A percentile compares a stretch with the other conserved stretches of the same genome.
phyloP scores from a whole-genome alignment of 2,113 vertebrate species.

The Hippocampus abdominalis region DNA sequence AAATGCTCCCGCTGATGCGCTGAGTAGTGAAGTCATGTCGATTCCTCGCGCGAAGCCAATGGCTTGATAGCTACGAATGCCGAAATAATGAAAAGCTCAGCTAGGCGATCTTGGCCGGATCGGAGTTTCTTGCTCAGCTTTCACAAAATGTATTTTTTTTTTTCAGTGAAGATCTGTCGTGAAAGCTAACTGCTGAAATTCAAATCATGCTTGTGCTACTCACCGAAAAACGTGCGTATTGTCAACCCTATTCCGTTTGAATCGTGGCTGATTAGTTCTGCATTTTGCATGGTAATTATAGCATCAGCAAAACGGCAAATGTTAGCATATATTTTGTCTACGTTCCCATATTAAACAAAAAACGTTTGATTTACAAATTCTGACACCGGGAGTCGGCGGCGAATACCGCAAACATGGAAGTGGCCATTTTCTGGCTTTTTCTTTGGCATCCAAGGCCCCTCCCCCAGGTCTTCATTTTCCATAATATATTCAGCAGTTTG shows the following conservation, averaged over 20 bases:
- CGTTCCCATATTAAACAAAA: background rate
- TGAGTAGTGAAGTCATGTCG: background rate
- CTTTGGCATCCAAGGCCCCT: background rate
- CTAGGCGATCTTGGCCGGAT: too few relatives aligned
- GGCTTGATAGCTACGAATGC: too few relatives aligned
- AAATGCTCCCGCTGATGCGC: background rate
- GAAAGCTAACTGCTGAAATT: too few relatives aligned
- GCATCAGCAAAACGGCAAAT: background rate
- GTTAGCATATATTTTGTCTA: background rate
- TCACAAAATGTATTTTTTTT: too few relatives aligned
- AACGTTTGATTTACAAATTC: background rate
- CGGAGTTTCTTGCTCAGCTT: too few relatives aligned
- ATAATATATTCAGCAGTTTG: background rate
- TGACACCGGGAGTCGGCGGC: background rate
- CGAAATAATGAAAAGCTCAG: too few relatives aligned
- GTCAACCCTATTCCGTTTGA: background rate
- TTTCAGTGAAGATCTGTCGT: too few relatives aligned
- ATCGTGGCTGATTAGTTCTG: background rate
- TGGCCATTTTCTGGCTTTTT: background rate
- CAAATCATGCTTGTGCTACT: too few relatives aligned
- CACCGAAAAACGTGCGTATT: too few relatives aligned
- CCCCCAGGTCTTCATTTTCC: slow-evolving; percentile 2
- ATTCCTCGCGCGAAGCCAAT: too few relatives aligned
- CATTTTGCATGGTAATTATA: background rate
- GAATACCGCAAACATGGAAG: background rate